These are phyloP conservation scores for Nicator chloris DNA, from an alignment of 2,113 vertebrate species.

Conservation along the genomic window DNA sequence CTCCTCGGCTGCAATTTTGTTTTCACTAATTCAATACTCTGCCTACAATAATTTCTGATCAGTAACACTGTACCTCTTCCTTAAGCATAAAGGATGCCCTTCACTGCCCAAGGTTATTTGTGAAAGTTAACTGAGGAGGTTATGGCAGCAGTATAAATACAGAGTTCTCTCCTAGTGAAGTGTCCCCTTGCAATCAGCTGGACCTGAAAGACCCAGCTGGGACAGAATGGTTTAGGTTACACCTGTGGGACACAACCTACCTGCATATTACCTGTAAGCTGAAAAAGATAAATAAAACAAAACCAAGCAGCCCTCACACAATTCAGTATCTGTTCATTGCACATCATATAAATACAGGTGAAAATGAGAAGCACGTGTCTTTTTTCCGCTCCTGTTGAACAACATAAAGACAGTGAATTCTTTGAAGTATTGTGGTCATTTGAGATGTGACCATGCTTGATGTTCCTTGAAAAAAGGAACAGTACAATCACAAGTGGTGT, in stretches of 20 bases:
- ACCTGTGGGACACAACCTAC: background rate
- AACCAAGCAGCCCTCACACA: background rate
- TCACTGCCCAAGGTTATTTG: background rate
- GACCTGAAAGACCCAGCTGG: background rate
- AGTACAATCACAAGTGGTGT: background rate
- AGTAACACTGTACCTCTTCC: background rate
- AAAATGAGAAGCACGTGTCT: background rate
- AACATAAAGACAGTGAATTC: background rate
- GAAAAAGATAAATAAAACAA: background rate
- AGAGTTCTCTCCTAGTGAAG: background rate
- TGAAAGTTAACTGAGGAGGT: background rate
- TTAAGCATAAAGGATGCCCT: background rate
- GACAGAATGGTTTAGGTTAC: background rate
- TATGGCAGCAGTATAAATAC: background rate
- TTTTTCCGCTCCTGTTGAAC: background rate
- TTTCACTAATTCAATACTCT: background rate
- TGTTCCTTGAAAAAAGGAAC: background rate
- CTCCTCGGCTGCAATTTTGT: background rate
- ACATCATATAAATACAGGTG: background rate
- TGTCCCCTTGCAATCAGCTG: background rate
- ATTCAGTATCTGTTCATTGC: background rate
- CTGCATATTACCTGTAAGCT: background rate
- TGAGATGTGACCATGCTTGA: background rate
- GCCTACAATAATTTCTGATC: background rate
- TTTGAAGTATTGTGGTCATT: background rate